phyloP scores from a whole-genome alignment of 92 coral and sea anemone genomes.

The Metridium senile region DNA sequence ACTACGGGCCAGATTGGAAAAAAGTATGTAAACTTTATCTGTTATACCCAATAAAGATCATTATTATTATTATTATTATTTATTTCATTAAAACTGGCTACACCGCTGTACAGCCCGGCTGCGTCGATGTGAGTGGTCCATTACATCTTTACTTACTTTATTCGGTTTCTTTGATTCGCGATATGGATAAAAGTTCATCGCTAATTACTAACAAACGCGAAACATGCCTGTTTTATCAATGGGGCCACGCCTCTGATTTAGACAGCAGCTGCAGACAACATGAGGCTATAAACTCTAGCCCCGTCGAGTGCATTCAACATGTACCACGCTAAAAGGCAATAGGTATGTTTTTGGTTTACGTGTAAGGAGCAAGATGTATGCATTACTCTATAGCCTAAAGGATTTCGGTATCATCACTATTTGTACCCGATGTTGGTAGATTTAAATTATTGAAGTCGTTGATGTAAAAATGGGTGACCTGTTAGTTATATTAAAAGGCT shows the following conservation, averaged over 20 bases:
- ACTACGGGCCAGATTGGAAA: too few relatives aligned
- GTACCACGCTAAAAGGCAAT: not conserved
- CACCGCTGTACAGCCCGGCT: too few relatives aligned
- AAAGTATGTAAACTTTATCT: too few relatives aligned
- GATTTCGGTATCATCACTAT: not conserved
- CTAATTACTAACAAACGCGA: constrained; percentile 55
- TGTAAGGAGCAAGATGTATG: not conserved
- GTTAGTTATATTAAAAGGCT: constrained; percentile 33
- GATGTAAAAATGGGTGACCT: constrained; percentile 10
- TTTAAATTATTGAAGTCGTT: not conserved
- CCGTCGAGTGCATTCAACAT: not conserved
- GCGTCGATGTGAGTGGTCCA: not conserved
- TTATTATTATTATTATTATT: too few relatives aligned
- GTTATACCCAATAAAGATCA: too few relatives aligned
- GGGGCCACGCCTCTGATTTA: constrained; percentile 50
- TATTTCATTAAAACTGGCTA: too few relatives aligned
- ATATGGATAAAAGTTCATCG: constrained; percentile 21
- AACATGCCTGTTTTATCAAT: constrained; percentile 50
- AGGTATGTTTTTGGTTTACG: constrained; percentile 4
- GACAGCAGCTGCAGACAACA: constrained; percentile 31
- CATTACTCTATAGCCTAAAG: not conserved
- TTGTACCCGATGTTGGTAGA: not conserved
- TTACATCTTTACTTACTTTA: constrained; percentile 1
- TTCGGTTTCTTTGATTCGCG: constrained; percentile 27
- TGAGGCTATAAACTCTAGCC: not conserved